Evolutionary conservation across 2,888 invertebrate genomes (phyloP).

Genomic region (Drosophila barbarae): DNA sequence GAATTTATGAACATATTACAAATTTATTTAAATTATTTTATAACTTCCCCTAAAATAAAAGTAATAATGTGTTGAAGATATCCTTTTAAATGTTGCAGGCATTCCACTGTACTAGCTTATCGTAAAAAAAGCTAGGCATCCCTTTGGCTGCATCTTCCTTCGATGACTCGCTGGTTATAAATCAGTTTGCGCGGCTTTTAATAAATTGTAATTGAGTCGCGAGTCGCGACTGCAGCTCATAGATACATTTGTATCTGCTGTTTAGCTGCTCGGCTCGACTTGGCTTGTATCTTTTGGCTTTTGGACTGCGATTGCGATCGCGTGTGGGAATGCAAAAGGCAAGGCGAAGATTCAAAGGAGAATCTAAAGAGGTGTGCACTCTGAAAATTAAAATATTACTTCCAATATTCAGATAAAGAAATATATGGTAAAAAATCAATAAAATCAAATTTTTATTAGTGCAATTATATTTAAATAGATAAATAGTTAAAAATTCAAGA

Average conservation of each 20-base stretch:
- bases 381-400: constrained; percentile 8
- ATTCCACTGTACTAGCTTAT: constrained; percentile 17
- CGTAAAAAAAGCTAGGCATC: constrained; percentile 13
- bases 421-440: neutral
- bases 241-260: constrained; percentile 63
- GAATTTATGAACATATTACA: neutral
- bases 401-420: too few species aligned
- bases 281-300: constrained; percentile 27
- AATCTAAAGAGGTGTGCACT: constrained; percentile 12
- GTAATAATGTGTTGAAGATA: neutral
- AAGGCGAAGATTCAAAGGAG: constrained; percentile 11
- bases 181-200: constrained; percentile 72
- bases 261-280: constrained; percentile 22
- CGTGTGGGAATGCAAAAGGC: constrained; percentile 71
- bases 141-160: constrained; percentile 27
- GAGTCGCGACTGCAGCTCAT: constrained; percentile 66
- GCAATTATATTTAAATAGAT: too few species aligned
- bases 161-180: constrained; percentile 57
- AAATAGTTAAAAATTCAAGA: too few species aligned
- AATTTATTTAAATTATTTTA: too few species aligned
- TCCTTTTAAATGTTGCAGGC: neutral
- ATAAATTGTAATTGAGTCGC: constrained; percentile 77
- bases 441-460: neutral
- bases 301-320: constrained; percentile 65
- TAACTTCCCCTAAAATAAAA: too few species aligned